Percentiles rank a stretch among this genome's conserved stretches.
Evolutionary conservation across 2,113 vertebrate genomes (phyloP).

Genomic region (Embiotoca jacksoni): DNA sequence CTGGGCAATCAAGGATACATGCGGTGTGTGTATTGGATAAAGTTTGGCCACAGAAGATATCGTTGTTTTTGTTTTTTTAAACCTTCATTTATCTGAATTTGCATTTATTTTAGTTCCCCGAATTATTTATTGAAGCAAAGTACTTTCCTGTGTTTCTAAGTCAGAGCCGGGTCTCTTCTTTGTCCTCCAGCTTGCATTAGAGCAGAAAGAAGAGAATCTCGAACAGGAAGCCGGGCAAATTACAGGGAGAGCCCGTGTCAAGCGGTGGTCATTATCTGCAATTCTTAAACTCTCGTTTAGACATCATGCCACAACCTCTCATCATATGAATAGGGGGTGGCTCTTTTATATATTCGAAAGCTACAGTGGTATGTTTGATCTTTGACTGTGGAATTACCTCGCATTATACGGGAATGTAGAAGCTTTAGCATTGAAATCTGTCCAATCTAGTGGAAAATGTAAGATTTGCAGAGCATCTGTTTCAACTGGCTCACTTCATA

Average conservation of each 20-base stretch:
- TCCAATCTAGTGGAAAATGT: background rate
- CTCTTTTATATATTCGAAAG: conserved; percentile 7
- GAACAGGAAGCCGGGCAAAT: conserved; percentile 78
- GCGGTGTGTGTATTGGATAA: background rate
- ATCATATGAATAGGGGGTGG: conserved; percentile 32
- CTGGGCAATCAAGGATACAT: background rate
- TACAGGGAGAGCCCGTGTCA: conserved; percentile 76
- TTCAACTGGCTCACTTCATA: background rate
- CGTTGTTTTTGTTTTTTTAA: background rate
- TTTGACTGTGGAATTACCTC: background rate
- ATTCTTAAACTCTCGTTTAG: conserved; percentile 70
- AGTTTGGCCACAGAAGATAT: background rate
- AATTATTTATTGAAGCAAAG: background rate
- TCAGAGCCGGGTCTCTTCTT: conserved; percentile 27
- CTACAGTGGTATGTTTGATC: background rate
- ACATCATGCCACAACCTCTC: conserved; percentile 49
- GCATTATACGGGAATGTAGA: background rate
- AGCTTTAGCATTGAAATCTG: background rate
- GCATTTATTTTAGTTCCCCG: background rate
- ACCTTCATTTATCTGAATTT: background rate
- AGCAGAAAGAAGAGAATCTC: conserved; percentile 71
- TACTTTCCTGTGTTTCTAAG: conserved; percentile 9
- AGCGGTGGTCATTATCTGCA: conserved; percentile 76
- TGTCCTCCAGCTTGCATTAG: conserved; percentile 57
- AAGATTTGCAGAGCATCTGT: background rate